Base-by-base conservation (phyloP, 2,888 invertebrate species). In the Philonicus albiceps region DNA sequence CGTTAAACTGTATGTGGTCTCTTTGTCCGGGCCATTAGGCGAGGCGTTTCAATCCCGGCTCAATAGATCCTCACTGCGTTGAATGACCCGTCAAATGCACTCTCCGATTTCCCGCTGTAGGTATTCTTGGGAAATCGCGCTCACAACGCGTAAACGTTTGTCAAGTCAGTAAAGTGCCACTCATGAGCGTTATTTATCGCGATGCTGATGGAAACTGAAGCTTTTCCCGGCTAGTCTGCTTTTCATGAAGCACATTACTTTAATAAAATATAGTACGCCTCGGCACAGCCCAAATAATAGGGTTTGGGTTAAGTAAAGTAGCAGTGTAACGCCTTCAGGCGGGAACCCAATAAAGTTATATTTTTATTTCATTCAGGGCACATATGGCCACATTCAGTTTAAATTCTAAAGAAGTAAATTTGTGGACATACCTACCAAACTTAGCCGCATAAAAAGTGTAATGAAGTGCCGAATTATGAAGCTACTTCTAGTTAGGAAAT, bases 1-100 rank as follows among this genome's bases (percentile, higher is more conserved):
- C 72, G 83, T 83, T 83, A 83, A 83, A 72, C 83, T 72, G 72
- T 22, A 83, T 83, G 83, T 83, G 83, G 83, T 83, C 83, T 34
- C 83, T 64, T 83, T 83, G 83, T 83, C 31, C 31, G 55, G 37
- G 30, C 30, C 40, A 80, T 80, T 80, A 49, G 43, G 34, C 31
- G 53, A 80, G 30, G 80, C 53, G 37, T 80, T 80, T 80, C 53
- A 49, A 80, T 49, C 22, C 34, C 43, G 80, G 13, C 80, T 22
- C 13, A 53, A 80, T 80, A 80, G 80, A 80, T 80, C 49, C 80
- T 53, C 80, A 22, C 80, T 27, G 80, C 80, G 49, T n/a, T 76
- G 49, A 80, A 80, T 80, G 80, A 53, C 27, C 53, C 78, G 78
- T 78, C 64, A 64, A 64, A 64, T 64, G 64, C 64, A 11, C 27